A percentile compares a stretch with the other conserved stretches of the same genome.
Evolutionary conservation across 2,888 invertebrate species (phyloP).

Genomic region (Marasmarcha lunaedactyla): DNA sequence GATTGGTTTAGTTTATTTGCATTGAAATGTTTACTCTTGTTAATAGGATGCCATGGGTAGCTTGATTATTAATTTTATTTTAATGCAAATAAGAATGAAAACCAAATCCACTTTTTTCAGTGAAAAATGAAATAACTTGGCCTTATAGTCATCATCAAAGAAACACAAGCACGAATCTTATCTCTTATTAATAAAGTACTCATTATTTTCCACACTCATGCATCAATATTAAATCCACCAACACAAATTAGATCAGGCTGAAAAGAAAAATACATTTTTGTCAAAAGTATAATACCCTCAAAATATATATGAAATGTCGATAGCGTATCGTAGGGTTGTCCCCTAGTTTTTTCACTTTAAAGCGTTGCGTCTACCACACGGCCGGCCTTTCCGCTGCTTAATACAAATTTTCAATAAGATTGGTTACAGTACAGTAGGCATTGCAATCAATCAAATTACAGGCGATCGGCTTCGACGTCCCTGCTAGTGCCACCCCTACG

Average conservation of each 20-base stretch:
- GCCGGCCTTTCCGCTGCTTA: constrained; percentile 55
- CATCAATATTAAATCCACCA: constrained; percentile 1
- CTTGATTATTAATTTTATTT: constrained; percentile 1
- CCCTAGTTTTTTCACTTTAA: constrained; percentile 66
- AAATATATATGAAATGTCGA: constrained; percentile 63
- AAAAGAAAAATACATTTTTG: constrained; percentile 22
- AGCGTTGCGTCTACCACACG: constrained; percentile 59
- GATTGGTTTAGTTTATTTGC: constrained; percentile 32
- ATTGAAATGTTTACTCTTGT: constrained; percentile 13
- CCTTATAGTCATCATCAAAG: too few species aligned
- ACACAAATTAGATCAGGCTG: constrained; percentile 11
- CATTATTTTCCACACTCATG: too few species aligned
- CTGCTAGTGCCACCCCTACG: constrained; percentile 34
- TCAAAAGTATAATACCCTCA: constrained; percentile 33
- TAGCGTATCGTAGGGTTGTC: constrained; percentile 53
- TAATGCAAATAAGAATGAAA: constrained; percentile 2
- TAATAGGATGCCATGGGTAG: constrained; percentile 2
- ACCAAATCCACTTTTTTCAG: too few species aligned
- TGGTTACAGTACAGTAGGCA: constrained; percentile 70
- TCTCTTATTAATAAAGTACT: too few species aligned
- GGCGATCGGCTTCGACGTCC: constrained; percentile 49
- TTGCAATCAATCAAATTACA: constrained; percentile 69
- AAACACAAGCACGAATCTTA: too few species aligned
- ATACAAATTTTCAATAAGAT: constrained; percentile 68
- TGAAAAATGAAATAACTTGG: too few species aligned